Evolutionary conservation across 2,797 vertebrate species (phyloP).

Genomic region (Gallinago solitaria): DNA sequence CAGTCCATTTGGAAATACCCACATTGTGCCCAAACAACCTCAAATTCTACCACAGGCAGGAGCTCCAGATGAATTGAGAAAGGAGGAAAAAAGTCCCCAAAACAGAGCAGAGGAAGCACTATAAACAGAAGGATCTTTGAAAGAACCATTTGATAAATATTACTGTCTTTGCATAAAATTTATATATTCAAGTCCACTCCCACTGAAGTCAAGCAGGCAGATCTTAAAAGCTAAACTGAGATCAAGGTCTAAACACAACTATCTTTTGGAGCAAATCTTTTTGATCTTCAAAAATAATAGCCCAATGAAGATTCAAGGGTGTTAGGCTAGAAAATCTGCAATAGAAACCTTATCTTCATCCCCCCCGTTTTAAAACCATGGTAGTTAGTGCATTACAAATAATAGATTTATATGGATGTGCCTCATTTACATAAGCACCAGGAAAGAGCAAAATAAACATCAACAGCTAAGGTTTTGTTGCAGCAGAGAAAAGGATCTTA

Average conservation of each 20-base stretch:
- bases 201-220: not conserved
- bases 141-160: not conserved
- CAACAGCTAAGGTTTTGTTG: not conserved
- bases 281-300: not conserved
- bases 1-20: not conserved
- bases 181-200: not conserved
- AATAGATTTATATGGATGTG: not conserved
- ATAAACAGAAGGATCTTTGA: not conserved
- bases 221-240: not conserved
- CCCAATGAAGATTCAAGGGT: not conserved
- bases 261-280: not conserved
- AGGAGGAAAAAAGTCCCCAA: not conserved
- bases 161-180: not conserved
- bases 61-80: accelerated
- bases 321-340: not conserved
- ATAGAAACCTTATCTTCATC: accelerated
- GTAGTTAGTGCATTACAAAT: not conserved
- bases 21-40: not conserved
- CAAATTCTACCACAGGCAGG: not conserved
- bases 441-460: not conserved
- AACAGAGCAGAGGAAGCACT: not conserved
- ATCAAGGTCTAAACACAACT: not conserved
- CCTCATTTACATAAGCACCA: not conserved
- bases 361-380: accelerated
- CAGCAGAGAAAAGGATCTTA: not conserved